Base-by-base conservation (phyloP, 1,140 invertebrate species). In the Matsumurasca onukii region DNA sequence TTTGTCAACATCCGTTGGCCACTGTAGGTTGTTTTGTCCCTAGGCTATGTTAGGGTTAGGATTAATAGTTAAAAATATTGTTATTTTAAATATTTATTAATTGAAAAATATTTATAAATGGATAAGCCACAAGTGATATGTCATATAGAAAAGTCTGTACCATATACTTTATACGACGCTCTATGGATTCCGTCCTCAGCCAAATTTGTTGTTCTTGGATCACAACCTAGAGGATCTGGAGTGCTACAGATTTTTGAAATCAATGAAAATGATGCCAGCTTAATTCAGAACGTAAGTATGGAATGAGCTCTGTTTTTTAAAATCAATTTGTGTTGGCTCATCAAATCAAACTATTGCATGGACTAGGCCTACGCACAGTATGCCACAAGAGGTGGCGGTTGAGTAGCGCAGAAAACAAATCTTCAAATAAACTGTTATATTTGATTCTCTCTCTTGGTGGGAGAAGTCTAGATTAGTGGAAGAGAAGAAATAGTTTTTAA, bases 111-210 rank as follows among this genome's bases (percentile, higher is more conserved):
- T n/a, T 52, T 5, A 5, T 31, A 31, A 31, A 71, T 75, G 63
- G 70, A 72, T 63, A 96, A 95, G 72, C 93, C 95, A 0, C 93
- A 95, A 81, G 91, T 98, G 72, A 93, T 98, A 72, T 86, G 89
- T 67, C 93, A 97, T 77, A 84, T 90, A 20, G 91, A 97, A 76
- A 91, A 94, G 78, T 82, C 87, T 31, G 76, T 97, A 1, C 88
- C 92, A 77, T 97, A 92, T 80, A 93, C 93, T 3, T 76, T 97
- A 20, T 97, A 94, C 79, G 95, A 97, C 76, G 85, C 88, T n/a
- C 94, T 93, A 82, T 98, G 95, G 96, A 90, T 98, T 75, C 95
- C 95, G 0, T 89, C 89, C 73, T 95, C 93, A 12, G 90, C 95
- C 0, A 97, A 97, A 80, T 94, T 97, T 79, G 87, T 97, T 66